phyloP scores from a whole-genome alignment of 2,888 invertebrate species.

The Acleris cristana region DNA sequence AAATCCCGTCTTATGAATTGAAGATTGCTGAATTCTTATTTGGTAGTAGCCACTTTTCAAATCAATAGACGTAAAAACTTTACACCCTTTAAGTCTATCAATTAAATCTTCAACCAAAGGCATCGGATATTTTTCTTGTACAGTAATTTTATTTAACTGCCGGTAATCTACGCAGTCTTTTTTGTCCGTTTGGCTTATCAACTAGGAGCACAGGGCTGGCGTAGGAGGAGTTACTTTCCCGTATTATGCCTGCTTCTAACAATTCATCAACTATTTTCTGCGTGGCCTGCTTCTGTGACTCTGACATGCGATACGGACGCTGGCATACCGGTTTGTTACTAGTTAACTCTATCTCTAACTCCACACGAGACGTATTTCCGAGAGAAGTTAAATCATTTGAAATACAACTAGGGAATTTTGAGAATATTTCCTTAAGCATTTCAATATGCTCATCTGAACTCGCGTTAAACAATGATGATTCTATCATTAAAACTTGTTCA shows the following conservation, averaged over 20 bases:
- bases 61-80: constrained; percentile 7
- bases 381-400: neutral
- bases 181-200: too few relatives aligned
- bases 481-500: neutral
- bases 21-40: too few relatives aligned
- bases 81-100: constrained; percentile 8
- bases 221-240: too few relatives aligned
- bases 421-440: constrained; percentile 32
- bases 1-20: too few relatives aligned
- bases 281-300: constrained; percentile 6
- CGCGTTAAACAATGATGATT: constrained; percentile 2
- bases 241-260: too few relatives aligned
- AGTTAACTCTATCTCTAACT: neutral
- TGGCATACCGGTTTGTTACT: neutral
- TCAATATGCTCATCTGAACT: neutral
- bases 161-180: too few relatives aligned
- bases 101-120: constrained; percentile 6
- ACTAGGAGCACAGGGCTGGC: too few relatives aligned
- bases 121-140: constrained; percentile 10
- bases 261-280: too few relatives aligned
- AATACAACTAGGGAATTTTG: constrained; percentile 28
- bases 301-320: constrained; percentile 38
- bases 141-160: constrained; percentile 19
- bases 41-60: constrained; percentile 6
- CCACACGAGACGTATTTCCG: neutral